These are phyloP conservation scores for Drosophila atripex DNA, from an alignment of 2,888 invertebrate genomes.

Conservation along the genomic window DNA sequence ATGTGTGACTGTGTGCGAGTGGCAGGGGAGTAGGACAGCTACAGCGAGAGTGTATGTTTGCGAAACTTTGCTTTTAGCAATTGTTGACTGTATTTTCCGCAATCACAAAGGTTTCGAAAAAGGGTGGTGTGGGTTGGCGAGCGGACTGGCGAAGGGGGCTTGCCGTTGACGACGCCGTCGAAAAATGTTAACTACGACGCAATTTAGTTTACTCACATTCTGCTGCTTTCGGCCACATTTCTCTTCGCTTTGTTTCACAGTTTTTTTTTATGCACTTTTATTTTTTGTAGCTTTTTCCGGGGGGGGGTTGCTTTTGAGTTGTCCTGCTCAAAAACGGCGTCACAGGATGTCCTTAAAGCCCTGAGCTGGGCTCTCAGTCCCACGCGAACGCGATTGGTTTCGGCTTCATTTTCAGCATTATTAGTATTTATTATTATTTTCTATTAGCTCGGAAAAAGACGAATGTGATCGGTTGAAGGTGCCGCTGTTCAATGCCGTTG, in stretches of 20 bases:
- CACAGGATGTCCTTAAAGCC: conserved; percentile 3
- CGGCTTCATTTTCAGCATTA: neutral
- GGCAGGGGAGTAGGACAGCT: too few species aligned
- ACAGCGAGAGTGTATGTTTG: conserved; percentile 22
- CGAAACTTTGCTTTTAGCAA: conserved; percentile 44
- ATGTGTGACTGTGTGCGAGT: conserved; percentile 16
- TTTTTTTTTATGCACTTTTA: conserved; percentile 45
- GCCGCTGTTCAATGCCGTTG: conserved; percentile 80
- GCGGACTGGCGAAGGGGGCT: neutral
- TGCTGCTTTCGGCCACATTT: conserved; percentile 34
- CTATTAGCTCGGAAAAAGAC: conserved; percentile 9
- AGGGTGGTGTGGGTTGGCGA: neutral
- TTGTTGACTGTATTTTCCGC: conserved; percentile 51
- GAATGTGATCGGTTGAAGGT: conserved; percentile 80
- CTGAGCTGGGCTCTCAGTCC: neutral
- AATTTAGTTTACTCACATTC: conserved; percentile 77
- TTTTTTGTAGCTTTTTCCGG: conserved; percentile 22
- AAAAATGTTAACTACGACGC: conserved; percentile 76
- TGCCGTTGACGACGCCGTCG: conserved; percentile 51
- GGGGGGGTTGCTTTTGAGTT: conserved; percentile 28
- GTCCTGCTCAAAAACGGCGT: neutral
- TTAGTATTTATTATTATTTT: conserved; percentile 8
- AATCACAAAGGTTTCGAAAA: conserved; percentile 30
- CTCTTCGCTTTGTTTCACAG: conserved; percentile 24
- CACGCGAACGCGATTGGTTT: conserved; percentile 5